Evolutionary conservation across 1,140 invertebrate species (phyloP).

Genomic region (Episyrphus balteatus): DNA sequence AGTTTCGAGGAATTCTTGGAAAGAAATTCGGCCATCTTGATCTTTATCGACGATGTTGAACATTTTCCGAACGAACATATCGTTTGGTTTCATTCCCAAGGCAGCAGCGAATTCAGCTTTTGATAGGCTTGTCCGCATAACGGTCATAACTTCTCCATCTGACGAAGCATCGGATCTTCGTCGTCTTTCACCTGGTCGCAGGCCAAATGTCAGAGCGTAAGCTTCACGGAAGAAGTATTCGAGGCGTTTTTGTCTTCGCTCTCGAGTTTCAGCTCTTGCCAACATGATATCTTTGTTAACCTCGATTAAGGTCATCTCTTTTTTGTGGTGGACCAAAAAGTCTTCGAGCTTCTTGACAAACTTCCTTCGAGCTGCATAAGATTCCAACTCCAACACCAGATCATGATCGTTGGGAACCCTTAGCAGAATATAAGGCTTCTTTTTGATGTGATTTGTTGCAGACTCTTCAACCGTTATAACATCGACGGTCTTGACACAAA

Average conservation of each 20-base stretch:
- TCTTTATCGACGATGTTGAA: constrained; percentile 98
- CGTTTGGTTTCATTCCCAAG: constrained; percentile 90
- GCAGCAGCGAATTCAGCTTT: constrained; percentile 95
- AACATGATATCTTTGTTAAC: constrained; percentile 73
- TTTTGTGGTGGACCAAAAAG: constrained; percentile 73
- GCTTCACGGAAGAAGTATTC: constrained; percentile 99
- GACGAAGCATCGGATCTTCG: constrained; percentile 58
- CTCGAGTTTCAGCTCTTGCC: constrained; percentile 89
- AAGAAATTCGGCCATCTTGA: constrained; percentile 89
- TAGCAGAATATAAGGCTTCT: constrained; percentile 74
- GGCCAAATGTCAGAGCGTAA: constrained; percentile 86
- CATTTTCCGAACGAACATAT: constrained; percentile 97
- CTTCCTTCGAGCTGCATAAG: constrained; percentile 64
- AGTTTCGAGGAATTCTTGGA: constrained; percentile 96
- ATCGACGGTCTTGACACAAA: constrained; percentile 64
- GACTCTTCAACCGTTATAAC: constrained; percentile 75
- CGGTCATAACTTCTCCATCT: constrained; percentile 77
- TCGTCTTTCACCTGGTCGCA: constrained; percentile 59
- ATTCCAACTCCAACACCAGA: constrained; percentile 88
- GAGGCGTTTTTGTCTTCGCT: constrained; percentile 82
- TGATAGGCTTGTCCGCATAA: constrained; percentile 86
- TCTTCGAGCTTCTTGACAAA: constrained; percentile 84
- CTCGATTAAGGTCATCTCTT: constrained; percentile 42
- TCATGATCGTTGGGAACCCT: constrained; percentile 89
- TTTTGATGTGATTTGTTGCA: constrained; percentile 58